A percentile compares a stretch with the other conserved stretches of the same genome.
These are phyloP conservation scores for Pungitius pungitius DNA, from an alignment of 2,113 vertebrate species.

Conservation along the genomic window DNA sequence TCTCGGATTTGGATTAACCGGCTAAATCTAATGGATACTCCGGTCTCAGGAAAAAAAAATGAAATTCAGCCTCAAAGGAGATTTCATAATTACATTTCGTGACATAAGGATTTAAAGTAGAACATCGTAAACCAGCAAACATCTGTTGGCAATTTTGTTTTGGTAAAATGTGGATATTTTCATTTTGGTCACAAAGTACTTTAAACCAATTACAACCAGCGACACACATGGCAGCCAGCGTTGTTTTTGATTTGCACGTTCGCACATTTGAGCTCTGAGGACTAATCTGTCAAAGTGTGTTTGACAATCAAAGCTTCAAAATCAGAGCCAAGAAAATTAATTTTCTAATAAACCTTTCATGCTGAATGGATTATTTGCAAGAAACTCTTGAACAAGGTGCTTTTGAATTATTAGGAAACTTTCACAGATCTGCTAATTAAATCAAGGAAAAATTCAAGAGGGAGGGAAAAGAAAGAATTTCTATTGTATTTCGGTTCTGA, in stretches of 20 bases:
- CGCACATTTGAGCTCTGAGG: background rate
- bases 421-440: background rate
- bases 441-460: no score
- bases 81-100: slow-evolving; percentile 11
- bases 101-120: slow-evolving; percentile 18
- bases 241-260: slow-evolving; percentile 1
- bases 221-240: background rate
- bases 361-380: background rate
- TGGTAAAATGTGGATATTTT: slow-evolving; percentile 10
- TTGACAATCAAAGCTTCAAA: background rate
- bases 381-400: background rate
- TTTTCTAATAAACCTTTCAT: background rate
- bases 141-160: slow-evolving; percentile 40
- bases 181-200: background rate
- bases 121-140: slow-evolving; percentile 18
- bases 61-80: background rate
- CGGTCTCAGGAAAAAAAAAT: slow-evolving; percentile 10
- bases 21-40: slow-evolving; percentile 42
- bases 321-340: background rate
- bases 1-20: slow-evolving; percentile 50
- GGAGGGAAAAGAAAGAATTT: no score
- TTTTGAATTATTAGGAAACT: background rate
- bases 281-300: background rate
- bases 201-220: slow-evolving; percentile 17
- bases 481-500: background rate